phyloP scores from a whole-genome alignment of 2,888 invertebrate species.

The Drosophila sordidapex region DNA sequence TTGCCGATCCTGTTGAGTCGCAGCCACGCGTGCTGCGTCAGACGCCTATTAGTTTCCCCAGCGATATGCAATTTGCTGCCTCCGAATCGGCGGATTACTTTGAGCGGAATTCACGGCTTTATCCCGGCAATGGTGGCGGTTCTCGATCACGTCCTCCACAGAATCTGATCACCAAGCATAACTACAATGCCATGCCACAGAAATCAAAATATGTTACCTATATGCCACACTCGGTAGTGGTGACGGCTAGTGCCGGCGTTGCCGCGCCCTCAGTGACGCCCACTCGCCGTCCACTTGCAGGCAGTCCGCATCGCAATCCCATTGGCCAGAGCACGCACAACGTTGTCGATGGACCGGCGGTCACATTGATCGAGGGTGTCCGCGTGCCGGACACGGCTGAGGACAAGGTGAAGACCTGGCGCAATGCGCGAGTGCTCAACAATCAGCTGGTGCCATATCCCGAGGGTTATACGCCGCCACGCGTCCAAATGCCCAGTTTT shows the following conservation, averaged over 20 bases:
- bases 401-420: constrained; percentile 91
- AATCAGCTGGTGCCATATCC: constrained; percentile 92
- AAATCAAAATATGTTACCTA: constrained; percentile 69
- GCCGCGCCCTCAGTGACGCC: constrained; percentile 47
- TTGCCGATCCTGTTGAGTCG: constrained; percentile 45
- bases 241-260: constrained; percentile 71
- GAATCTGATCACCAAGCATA: constrained; percentile 78
- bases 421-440: constrained; percentile 95
- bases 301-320: constrained; percentile 67
- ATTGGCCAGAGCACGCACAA: constrained; percentile 66
- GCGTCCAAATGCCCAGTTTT: constrained; percentile 84
- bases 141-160: constrained; percentile 59
- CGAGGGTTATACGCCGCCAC: constrained; percentile 88
- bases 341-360: constrained; percentile 81
- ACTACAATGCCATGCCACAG: constrained; percentile 60
- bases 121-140: constrained; percentile 32
- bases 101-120: constrained; percentile 58
- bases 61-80: constrained; percentile 62
- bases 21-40: constrained; percentile 61
- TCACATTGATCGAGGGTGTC: constrained; percentile 89
- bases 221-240: constrained; percentile 74
- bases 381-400: constrained; percentile 94
- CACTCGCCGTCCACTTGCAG: constrained; percentile 28
- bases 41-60: constrained; percentile 54
- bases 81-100: constrained; percentile 56